Conservation (phyloP, 1,140 invertebrate species). For the Helicoverpa armigera region DNA sequence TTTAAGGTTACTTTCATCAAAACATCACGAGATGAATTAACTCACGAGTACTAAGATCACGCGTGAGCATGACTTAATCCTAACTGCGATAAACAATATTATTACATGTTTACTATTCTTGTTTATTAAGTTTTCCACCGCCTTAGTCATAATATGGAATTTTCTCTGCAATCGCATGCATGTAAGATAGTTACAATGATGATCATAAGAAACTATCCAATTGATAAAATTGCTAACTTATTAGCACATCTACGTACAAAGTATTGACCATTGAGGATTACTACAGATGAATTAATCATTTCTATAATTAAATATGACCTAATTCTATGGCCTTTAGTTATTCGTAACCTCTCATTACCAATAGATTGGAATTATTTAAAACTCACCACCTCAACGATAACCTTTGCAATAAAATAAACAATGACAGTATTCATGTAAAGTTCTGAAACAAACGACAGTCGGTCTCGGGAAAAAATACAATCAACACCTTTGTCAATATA, state of each 20-base stretch:
- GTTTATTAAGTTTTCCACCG: neutral
- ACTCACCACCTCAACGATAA: conserved; percentile 55
- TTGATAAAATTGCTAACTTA: neutral
- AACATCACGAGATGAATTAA: neutral
- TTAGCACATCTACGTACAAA: neutral
- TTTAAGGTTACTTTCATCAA: no score
- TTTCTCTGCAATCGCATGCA: no score
- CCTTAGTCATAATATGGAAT: no score
- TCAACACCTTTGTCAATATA: conserved; percentile 45
- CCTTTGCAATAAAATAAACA: conserved; percentile 56
- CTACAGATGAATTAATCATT: conserved; percentile 1
- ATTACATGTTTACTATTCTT: neutral
- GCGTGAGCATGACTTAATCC: neutral
- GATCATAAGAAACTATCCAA: no score
- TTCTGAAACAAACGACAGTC: conserved; percentile 43
- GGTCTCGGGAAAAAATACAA: conserved; percentile 44
- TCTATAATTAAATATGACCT: conserved; percentile 27
- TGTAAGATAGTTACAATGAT: no score
- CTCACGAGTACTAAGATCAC: neutral
- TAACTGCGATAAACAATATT: neutral
- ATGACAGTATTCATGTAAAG: conserved; percentile 23
- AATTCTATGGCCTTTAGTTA: neutral
- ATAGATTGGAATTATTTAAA: conserved; percentile 47
- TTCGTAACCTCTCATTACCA: conserved; percentile 26
- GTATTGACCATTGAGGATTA: neutral